A percentile compares a stretch with the other conserved stretches of the same genome.
Evolutionary conservation across 2,797 vertebrate species (phyloP).

Genomic region (Lerista edwardsae): DNA sequence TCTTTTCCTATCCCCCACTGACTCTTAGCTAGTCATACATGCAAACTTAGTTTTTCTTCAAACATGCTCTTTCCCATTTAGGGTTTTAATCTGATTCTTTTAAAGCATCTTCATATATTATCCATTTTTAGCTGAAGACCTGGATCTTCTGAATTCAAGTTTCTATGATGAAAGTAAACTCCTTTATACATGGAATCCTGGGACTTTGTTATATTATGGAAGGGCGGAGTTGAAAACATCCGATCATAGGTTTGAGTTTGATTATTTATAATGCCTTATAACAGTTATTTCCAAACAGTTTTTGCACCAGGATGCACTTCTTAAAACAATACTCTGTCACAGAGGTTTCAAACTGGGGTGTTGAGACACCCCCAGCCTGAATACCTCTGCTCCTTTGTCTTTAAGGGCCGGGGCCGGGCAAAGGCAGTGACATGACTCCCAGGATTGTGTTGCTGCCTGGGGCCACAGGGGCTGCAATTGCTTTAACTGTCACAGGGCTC

Average conservation of each 20-base stretch:
- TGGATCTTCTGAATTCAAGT: conserved; percentile 89
- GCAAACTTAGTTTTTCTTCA: not conserved
- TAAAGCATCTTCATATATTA: not conserved
- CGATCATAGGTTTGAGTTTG: conserved; percentile 88
- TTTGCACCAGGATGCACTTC: too few species aligned
- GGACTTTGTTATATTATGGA: conserved; percentile 91
- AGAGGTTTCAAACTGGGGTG: too few species aligned
- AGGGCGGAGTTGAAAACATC: conserved; percentile 98
- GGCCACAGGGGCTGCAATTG: too few species aligned
- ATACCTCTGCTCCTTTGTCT: too few species aligned
- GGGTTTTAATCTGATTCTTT: not conserved
- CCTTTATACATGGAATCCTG: conserved; percentile 86
- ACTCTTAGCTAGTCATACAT: not conserved
- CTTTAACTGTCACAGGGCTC: too few species aligned
- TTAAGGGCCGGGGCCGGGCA: too few species aligned
- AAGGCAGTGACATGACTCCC: too few species aligned
- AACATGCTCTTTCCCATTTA: not conserved
- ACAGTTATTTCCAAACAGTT: too few species aligned
- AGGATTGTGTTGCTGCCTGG: too few species aligned
- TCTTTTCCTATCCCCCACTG: not conserved
- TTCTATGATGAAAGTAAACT: conserved; percentile 83
- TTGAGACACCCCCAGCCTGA: too few species aligned
- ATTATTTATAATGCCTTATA: conserved; percentile 28
- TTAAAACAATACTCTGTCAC: too few species aligned
- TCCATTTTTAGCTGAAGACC: conserved; percentile 86